phyloP scores from a whole-genome alignment of 2,888 invertebrate genomes.

The Cataglyphis rosenhaueri region DNA sequence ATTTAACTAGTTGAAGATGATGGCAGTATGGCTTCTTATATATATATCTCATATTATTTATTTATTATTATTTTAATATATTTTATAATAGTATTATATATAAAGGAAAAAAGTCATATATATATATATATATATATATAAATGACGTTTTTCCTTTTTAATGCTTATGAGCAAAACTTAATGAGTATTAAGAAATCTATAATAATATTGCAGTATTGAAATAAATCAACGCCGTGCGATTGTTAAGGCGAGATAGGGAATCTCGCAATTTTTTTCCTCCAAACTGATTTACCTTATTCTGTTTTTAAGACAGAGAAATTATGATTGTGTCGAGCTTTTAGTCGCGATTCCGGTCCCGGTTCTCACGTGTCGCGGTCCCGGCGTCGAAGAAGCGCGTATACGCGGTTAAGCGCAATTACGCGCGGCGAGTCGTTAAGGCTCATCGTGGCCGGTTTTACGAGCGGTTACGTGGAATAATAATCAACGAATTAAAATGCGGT shows the following conservation, averaged over 20 bases:
- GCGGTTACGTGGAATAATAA: constrained; percentile 68
- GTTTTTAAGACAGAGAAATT: background rate
- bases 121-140: too few species aligned
- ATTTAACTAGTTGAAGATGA: background rate
- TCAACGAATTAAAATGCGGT: constrained; percentile 63
- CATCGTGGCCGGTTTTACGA: constrained; percentile 72
- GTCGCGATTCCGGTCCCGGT: constrained; percentile 56
- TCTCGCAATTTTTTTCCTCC: background rate
- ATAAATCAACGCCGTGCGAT: background rate
- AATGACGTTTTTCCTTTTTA: too few species aligned
- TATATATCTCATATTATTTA: too few species aligned
- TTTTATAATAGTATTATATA: background rate
- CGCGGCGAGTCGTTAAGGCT: constrained; percentile 72
- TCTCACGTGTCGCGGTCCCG: constrained; percentile 60
- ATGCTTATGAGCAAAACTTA: background rate
- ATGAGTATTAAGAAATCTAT: background rate
- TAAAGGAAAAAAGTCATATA: too few species aligned
- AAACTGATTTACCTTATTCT: background rate
- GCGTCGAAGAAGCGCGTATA: constrained; percentile 26
- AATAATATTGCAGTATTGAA: background rate
- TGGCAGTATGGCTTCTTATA: background rate
- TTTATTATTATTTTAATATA: background rate
- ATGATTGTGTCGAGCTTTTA: constrained; percentile 15
- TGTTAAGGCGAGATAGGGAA: background rate
- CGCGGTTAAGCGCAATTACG: constrained; percentile 70